phyloP scores from a whole-genome alignment of 2,113 vertebrate species.

The Daubentonia madagascariensis region DNA sequence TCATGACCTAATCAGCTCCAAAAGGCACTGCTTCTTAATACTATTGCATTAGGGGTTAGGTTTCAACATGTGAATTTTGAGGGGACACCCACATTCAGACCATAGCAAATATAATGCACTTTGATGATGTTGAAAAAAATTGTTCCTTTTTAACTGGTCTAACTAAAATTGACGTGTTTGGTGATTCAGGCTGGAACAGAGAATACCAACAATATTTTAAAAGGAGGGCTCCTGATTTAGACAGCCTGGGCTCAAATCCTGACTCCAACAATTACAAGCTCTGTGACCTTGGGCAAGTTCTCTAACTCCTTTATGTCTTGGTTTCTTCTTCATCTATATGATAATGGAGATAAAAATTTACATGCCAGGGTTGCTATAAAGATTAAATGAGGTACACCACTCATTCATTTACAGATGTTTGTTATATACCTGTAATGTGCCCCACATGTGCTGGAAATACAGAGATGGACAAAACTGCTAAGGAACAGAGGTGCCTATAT shows the following conservation, averaged over 20 bases:
- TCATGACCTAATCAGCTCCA: not conserved
- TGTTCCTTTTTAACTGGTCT: not conserved
- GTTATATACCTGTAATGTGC: not conserved
- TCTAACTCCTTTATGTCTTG: not conserved
- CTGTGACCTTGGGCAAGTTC: not conserved
- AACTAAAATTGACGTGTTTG: not conserved
- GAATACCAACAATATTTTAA: not conserved
- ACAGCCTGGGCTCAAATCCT: not conserved
- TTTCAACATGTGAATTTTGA: not conserved
- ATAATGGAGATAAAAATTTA: not conserved
- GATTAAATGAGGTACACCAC: not conserved
- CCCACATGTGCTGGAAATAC: rapidly evolving
- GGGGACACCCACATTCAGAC: not conserved
- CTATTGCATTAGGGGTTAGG: not conserved
- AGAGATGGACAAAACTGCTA: not conserved
- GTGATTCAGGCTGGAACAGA: not conserved
- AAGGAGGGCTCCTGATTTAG: not conserved
- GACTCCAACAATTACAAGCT: not conserved
- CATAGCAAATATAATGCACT: not conserved
- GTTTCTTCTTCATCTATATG: not conserved
- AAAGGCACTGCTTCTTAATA: not conserved
- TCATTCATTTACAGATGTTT: not conserved
- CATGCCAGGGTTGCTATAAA: not conserved
- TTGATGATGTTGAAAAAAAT: not conserved
- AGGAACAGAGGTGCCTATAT: not conserved